phyloP scores from a whole-genome alignment of 2,113 vertebrate genomes.

The Daphoenositta chrysoptera region DNA sequence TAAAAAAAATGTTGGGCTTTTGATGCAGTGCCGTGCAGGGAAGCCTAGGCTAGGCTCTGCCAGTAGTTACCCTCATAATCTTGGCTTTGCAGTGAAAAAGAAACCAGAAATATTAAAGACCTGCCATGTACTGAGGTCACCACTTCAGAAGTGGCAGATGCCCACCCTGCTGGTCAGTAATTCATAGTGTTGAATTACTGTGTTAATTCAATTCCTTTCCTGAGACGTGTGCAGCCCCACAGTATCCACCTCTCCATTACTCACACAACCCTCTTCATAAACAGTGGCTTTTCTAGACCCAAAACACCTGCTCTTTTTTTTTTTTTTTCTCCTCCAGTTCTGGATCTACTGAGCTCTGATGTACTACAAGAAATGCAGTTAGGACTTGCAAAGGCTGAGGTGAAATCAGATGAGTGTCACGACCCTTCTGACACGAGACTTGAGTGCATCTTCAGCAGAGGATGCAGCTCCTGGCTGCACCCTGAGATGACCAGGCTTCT shows the following conservation, averaged over 20 bases:
- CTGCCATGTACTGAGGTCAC: background rate
- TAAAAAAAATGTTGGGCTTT: background rate
- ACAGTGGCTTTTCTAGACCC: background rate
- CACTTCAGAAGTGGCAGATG: background rate
- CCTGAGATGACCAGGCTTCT: background rate
- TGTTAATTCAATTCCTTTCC: no score
- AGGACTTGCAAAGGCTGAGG: background rate
- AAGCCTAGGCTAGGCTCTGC: background rate
- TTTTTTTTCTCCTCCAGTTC: background rate
- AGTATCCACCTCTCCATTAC: background rate
- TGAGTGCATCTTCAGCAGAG: background rate
- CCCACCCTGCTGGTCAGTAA: accelerated
- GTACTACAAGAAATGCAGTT: background rate
- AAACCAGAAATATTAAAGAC: background rate
- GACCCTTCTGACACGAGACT: background rate
- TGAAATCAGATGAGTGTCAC: background rate
- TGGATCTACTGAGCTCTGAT: background rate
- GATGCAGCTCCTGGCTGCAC: background rate
- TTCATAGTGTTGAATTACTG: no score
- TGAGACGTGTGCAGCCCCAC: background rate
- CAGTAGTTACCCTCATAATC: background rate
- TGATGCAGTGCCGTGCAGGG: background rate
- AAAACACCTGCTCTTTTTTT: background rate
- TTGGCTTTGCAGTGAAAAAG: background rate
- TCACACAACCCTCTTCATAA: background rate